Base-by-base conservation (phyloP, 1,140 invertebrate genomes). In the Brachionus koreanus region DNA sequence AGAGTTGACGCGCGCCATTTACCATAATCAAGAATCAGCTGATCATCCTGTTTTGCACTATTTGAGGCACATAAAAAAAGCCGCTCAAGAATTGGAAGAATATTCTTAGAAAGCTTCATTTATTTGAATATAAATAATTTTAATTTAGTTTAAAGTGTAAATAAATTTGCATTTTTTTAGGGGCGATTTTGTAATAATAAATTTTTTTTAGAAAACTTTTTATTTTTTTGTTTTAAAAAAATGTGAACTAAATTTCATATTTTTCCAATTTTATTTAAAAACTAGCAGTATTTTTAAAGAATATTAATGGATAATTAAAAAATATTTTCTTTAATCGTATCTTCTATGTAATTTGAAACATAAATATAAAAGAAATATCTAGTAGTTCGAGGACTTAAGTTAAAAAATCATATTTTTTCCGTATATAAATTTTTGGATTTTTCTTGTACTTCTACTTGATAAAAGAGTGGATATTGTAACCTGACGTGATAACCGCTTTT, bases 211-310 rank as follows among this genome's bases (percentile, higher is more conserved):
- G 13, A 69, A 3, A 69, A 69, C 37, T 39, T 69, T 69, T 35
- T 29, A 29, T 29, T 37, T 69, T 39, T n/a, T n/a, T 16, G 5
- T 6, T 69, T 19, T 42, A 42, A 39, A 37, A 23, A 69, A 37
- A 69, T 69, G n/a, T 69, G 65, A 69, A 69, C 65, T 69, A 69
- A 69, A 69, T 74, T 74, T 74, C 69, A 74, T 74, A 46, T 49
- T 46, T 74, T 39, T 42, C 29, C 33, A 12, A 57, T 57, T 25
- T 29, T 29, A 29, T 29, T 29, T 29, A 29, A 29, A 3, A 29
- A 29, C n/a, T 29, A 29, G 3, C 1, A 29, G 29, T n/a, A 29
- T 29, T 29, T 29, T 29, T 29, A 29, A 29, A 29, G n/a, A n/a
- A n/a, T n/a, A n/a, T n/a, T n/a, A n/a, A n/a, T n/a, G n/a, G n/a